Conservation (phyloP, 2,888 invertebrate species). For the Eristalinus sepulchralis region DNA sequence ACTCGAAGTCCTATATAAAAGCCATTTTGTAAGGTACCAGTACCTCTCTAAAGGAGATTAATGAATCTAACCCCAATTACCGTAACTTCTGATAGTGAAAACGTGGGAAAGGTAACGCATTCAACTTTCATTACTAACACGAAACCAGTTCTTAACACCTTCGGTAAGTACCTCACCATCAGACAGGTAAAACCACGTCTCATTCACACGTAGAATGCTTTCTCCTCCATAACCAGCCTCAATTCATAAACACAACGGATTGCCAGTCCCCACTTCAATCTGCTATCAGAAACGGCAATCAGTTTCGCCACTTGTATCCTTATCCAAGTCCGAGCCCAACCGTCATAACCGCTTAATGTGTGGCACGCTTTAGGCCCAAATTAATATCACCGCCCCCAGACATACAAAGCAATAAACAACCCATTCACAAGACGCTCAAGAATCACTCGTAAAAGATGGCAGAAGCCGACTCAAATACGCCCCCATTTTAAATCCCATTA, state of each 20-base stretch:
- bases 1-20: too few relatives aligned
- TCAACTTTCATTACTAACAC: too few relatives aligned
- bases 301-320: not conserved
- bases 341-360: conserved; percentile 22
- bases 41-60: too few relatives aligned
- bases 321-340: not conserved
- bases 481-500: conserved; percentile 64
- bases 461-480: conserved; percentile 20
- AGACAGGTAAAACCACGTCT: not conserved
- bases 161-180: not conserved
- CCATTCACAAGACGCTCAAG: conserved; percentile 35
- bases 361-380: conserved; percentile 24
- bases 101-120: too few relatives aligned
- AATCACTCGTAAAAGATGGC: conserved; percentile 29
- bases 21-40: too few relatives aligned
- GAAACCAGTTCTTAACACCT: not conserved
- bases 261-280: not conserved
- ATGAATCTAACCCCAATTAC: too few relatives aligned
- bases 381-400: conserved; percentile 13
- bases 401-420: conserved; percentile 32
- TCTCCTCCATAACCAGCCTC: not conserved
- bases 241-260: not conserved
- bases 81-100: too few relatives aligned
- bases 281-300: not conserved
- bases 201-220: not conserved